These are phyloP conservation scores for Sporophila hypoxantha DNA, from an alignment of 2,113 vertebrate genomes.

Conservation along the genomic window DNA sequence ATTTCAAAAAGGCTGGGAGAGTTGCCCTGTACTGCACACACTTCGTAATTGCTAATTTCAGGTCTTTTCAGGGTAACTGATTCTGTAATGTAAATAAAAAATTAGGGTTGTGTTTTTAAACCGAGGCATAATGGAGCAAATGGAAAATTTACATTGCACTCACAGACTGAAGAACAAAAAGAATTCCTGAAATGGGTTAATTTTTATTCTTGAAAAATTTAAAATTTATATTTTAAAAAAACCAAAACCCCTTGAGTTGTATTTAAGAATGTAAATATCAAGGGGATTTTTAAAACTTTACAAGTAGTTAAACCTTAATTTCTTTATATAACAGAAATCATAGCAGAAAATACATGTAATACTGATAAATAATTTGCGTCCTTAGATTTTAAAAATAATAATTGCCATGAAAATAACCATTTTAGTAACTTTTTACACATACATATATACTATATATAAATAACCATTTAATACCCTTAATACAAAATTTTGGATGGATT, in stretches of 20 bases:
- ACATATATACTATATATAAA: background rate
- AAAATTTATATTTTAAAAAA: background rate
- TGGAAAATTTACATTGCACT: slow-evolving; percentile 20
- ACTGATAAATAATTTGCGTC: background rate
- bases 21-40: background rate
- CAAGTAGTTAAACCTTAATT: background rate
- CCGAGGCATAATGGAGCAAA: background rate
- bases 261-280: background rate
- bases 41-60: slow-evolving; percentile 16
- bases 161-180: background rate
- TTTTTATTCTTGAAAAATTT: background rate
- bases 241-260: background rate
- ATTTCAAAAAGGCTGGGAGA: slow-evolving; percentile 2
- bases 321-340: background rate
- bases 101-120: slow-evolving; percentile 6
- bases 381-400: background rate
- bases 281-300: background rate
- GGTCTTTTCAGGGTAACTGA: slow-evolving; percentile 12
- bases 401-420: background rate
- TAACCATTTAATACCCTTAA: background rate
- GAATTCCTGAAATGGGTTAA: background rate
- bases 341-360: background rate
- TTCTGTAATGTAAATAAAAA: slow-evolving; percentile 21
- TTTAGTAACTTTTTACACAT: background rate
- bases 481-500: background rate